Evolutionary conservation across 2,113 vertebrate genomes (phyloP), one percentile per base, ranked within the genome.

Genomic region (Centropristis striata): DNA sequence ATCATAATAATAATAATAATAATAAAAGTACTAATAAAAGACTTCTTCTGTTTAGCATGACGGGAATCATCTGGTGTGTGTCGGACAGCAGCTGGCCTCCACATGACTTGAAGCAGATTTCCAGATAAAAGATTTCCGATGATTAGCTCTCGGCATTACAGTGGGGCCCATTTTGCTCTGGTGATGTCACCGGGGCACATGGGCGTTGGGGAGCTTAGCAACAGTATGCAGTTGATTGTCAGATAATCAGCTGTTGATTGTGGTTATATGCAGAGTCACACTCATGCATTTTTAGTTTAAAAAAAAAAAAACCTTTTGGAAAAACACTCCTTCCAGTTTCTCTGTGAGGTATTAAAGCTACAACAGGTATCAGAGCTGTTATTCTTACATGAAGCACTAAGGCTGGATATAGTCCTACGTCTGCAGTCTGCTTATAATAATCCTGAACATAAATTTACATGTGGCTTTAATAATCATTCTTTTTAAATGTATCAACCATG

Each of bases 371-470:
- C 68, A 36, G 49, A 68, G 76, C 79, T 76, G 15, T 53, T 68
- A 67, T 51, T 39, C 27, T 84, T 74, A 82, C 59, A 67, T 44
- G 21, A 78, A 71, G 50, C 57, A 81, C 59, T 28, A 11, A 51
- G 58, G 63, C 49, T 83, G 39, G 50, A 80, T 80, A 67, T 80
- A 63, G 72, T 69, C 16, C 41, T 66, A 68, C 1, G 15, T 73
- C 42, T 80, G 42, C 37, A 58, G 27, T 80, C 63, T 82, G 67
- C 53, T 71, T 51, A 78, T 75, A 78, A 83, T 87, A 88, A 59
- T 64, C 63, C 79, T 84, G 66, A 85, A 86, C 83, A 90, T 72
- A 46, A 2, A 87, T 88, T 76, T 78, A 88, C 77, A 85, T 59
- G 70, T 60, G 68, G 64, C 50, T 66, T 84, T 55, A 85, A 64